phyloP scores from a whole-genome alignment of 2,797 vertebrate genomes.

The Crypturellus tataupa region DNA sequence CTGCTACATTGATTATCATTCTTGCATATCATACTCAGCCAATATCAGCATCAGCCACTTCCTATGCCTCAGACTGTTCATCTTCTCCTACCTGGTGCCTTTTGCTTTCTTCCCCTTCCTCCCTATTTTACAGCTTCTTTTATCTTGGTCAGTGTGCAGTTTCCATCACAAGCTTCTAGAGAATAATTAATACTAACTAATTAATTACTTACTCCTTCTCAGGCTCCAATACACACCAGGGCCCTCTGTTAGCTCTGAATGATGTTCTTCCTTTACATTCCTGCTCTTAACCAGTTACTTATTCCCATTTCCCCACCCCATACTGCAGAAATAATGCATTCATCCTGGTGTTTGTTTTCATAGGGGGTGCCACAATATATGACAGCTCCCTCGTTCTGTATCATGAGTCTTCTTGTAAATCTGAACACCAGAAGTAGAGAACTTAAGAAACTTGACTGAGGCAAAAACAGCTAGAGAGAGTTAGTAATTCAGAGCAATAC shows the following conservation, averaged over 20 bases:
- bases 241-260: background rate
- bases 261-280: background rate
- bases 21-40: background rate
- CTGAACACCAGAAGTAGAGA: background rate
- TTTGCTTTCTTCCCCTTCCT: too few species aligned
- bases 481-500: background rate
- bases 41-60: background rate
- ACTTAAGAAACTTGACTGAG: background rate
- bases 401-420: background rate
- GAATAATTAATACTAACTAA: background rate
- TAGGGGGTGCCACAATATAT: background rate
- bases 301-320: background rate
- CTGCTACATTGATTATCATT: background rate
- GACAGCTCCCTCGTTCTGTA: background rate
- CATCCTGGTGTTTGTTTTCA: background rate
- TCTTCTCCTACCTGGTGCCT: background rate
- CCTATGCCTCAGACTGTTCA: background rate
- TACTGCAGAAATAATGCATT: background rate
- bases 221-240: background rate
- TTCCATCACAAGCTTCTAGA: background rate
- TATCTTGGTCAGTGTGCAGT: background rate
- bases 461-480: background rate
- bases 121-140: background rate
- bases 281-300: background rate
- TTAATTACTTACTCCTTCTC: background rate